These are phyloP conservation scores for Spea multiplicata DNA, from an alignment of 2,113 vertebrate genomes.

Conservation along the genomic window DNA sequence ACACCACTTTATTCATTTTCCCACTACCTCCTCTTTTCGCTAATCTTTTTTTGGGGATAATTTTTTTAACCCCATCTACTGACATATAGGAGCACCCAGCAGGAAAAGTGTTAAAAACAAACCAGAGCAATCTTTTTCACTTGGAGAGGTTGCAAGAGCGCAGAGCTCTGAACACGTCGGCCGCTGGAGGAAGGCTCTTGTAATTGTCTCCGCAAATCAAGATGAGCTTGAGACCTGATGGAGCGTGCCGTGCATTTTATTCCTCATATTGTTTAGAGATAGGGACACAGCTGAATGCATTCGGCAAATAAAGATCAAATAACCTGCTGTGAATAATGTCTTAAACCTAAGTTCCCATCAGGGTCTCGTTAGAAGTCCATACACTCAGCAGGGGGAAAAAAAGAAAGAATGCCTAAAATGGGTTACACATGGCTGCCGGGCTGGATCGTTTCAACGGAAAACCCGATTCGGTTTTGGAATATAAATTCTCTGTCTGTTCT, in stretches of 20 bases:
- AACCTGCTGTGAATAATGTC: slow-evolving; percentile 75
- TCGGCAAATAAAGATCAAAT: slow-evolving; percentile 75
- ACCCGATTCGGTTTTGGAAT: slow-evolving; percentile 62
- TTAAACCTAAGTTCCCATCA: slow-evolving; percentile 69
- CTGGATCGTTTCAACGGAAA: slow-evolving; percentile 62
- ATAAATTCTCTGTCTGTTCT: slow-evolving; percentile 49
- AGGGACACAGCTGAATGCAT: slow-evolving; percentile 68
- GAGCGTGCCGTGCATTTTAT: slow-evolving; percentile 66
- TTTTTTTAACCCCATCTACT: background rate
- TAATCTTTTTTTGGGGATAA: background rate
- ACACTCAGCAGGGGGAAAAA: slow-evolving; percentile 62
- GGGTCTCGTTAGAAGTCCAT: slow-evolving; percentile 70
- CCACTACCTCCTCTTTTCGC: too few relatives aligned
- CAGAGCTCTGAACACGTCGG: slow-evolving; percentile 19
- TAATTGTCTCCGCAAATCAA: slow-evolving; percentile 62
- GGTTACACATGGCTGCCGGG: slow-evolving; percentile 66
- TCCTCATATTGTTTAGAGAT: slow-evolving; percentile 73
- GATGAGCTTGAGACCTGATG: slow-evolving; percentile 64
- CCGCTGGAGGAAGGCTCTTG: slow-evolving; percentile 49
- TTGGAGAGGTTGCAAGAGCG: slow-evolving; percentile 18
- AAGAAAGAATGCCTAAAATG: slow-evolving; percentile 54
- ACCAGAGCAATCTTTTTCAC: slow-evolving; percentile 11
- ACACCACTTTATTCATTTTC: too few relatives aligned
- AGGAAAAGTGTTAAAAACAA: slow-evolving; percentile 14
- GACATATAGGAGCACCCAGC: background rate